phyloP scores from a whole-genome alignment of 2,113 vertebrate genomes.

The Okapia johnstoni region DNA sequence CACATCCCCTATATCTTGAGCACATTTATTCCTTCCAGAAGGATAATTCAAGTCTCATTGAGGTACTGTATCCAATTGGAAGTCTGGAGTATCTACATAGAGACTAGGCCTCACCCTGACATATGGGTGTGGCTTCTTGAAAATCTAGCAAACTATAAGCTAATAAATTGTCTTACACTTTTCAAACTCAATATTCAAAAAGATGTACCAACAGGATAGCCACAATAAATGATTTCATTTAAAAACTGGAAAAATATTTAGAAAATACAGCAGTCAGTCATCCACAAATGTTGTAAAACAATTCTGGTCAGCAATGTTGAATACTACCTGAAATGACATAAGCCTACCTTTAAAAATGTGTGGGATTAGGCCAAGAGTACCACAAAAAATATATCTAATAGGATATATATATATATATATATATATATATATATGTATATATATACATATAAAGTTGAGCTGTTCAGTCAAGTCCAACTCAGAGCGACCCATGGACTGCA shows the following conservation, averaged over 20 bases:
- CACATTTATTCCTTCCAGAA: neutral
- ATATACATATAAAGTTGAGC: neutral
- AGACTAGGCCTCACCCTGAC: neutral
- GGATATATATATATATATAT: neutral
- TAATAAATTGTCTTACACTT: neutral
- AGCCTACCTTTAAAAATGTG: neutral
- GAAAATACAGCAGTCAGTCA: neutral
- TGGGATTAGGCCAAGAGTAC: neutral
- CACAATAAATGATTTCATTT: neutral
- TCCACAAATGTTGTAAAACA: neutral
- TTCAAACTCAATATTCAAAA: neutral
- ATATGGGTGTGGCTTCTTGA: fast-evolving
- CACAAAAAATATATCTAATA: neutral
- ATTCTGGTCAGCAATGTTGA: neutral
- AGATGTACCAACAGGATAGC: fast-evolving
- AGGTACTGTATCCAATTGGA: neutral
- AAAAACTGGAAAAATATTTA: neutral
- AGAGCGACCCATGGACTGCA: neutral
- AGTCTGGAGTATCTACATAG: neutral
- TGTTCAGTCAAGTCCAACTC: neutral
- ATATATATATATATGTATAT: no score
- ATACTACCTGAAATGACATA: neutral
- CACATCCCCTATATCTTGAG: neutral
- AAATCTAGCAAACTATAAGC: neutral
- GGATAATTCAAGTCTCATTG: neutral